Evolutionary conservation across 1,140 invertebrate genomes (phyloP), one percentile per base, ranked within the genome.

Genomic region (Eriocheir sinensis): DNA sequence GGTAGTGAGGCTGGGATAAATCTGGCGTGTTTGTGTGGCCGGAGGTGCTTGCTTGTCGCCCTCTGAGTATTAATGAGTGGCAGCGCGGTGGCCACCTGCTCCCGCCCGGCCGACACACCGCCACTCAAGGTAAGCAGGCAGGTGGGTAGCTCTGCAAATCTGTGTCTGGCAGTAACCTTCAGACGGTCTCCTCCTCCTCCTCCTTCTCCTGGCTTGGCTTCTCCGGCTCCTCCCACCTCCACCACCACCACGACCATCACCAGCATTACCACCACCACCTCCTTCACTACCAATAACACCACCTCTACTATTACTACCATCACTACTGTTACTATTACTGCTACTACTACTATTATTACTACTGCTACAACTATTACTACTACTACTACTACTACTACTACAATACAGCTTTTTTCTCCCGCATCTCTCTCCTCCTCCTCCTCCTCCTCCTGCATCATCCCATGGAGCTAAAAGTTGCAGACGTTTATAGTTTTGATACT

Each of bases 121-220:
- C 60, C 60, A 72, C n/a, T 72, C 60, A 72, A 72, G 60, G 60
- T 72, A 72, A 72, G 60, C 60, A 72, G 60, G 60, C 60, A 72
- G 60, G 60, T 72, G 60, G 60, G 60, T n/a, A 72, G 60, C 60
- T 72, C 60, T 72, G 60, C 60, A 72, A 72, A 72, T 72, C 60
- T 72, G 60, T 72, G 60, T 72, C 60, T 72, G 27, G 60, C 27
- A 72, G 60, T 72, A 72, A 72, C 60, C 89, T 53, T 80, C 89
- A 60, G 44, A 36, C 89, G 21, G 6, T 91, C 38, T 4, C 9
- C 34, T 88, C 32, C 40, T 88, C 4, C 32, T 88, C 32, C 32
- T 40, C 85, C 9, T 36, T 9, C 27, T 8, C 32, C 34, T 36
- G 38, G 21, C 9, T 27, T 38, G 1, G 17, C 41, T 41, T 41